A percentile compares a stretch with the other conserved stretches of the same genome.
Conservation (phyloP, 2,797 vertebrate species). For the Channallabes apus region DNA sequence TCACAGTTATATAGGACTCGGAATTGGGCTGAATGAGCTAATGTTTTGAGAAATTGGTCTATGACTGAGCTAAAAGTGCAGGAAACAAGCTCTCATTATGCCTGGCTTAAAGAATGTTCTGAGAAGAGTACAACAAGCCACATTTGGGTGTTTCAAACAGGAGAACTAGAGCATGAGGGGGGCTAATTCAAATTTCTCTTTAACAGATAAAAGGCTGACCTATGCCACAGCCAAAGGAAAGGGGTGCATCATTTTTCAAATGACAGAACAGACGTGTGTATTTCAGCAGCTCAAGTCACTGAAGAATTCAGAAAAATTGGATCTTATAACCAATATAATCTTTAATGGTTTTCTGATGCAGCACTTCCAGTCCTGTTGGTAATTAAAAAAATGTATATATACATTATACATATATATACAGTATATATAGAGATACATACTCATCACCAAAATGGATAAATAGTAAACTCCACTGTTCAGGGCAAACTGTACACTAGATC, state of each 20-base stretch:
- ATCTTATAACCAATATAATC: background rate
- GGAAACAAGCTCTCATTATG: background rate
- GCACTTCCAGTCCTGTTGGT: no score
- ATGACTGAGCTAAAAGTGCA: conserved; percentile 9
- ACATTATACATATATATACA: no score
- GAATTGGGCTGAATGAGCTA: background rate
- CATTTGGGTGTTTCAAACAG: background rate
- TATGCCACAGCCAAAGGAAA: background rate
- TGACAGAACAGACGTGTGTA: background rate
- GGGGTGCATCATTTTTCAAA: background rate
- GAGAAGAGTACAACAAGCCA: background rate
- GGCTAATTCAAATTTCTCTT: background rate
- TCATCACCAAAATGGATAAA: no score
- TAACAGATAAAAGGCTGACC: background rate
- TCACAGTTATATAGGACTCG: background rate
- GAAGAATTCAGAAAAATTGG: background rate
- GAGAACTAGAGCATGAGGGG: background rate
- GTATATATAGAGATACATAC: no score
- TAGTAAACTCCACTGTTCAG: no score
- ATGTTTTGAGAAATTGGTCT: conserved; percentile 1
- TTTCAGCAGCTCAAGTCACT: background rate
- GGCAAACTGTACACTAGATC: no score
- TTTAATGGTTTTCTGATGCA: background rate
- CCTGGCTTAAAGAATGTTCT: background rate
- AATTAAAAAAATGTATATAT: no score